phyloP scores from a whole-genome alignment of 2,797 vertebrate species.

The Coregonus sp. region DNA sequence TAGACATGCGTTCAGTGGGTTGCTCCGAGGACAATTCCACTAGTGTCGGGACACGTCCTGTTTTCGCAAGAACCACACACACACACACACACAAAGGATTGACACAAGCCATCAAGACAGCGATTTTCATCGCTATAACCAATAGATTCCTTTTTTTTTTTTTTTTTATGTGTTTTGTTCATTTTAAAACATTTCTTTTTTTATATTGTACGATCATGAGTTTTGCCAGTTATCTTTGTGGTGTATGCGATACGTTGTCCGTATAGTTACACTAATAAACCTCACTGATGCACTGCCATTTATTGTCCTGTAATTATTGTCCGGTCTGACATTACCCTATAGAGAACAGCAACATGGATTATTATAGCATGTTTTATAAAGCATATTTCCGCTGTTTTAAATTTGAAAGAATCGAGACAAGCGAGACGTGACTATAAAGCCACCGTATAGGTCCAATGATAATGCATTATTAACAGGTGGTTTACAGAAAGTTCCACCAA shows the following conservation, averaged over 20 bases:
- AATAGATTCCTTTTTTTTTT: background rate
- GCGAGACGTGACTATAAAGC: too few species aligned
- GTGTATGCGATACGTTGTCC: constrained; percentile 2
- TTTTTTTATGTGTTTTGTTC: background rate
- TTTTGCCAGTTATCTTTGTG: background rate
- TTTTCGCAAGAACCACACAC: background rate
- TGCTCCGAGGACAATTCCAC: background rate
- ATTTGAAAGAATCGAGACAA: background rate
- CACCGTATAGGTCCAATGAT: background rate
- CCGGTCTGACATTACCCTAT: background rate
- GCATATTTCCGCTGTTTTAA: background rate
- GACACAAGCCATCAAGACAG: background rate
- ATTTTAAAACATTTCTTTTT: background rate
- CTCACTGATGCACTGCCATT: background rate
- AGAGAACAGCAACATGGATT: background rate
- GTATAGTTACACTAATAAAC: constrained; percentile 12
- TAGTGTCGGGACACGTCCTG: background rate
- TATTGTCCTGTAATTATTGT: background rate
- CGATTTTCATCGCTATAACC: background rate
- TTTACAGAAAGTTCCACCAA: background rate
- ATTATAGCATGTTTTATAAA: background rate
- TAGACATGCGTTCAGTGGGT: background rate
- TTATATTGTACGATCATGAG: constrained; percentile 10
- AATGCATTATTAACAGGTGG: background rate
- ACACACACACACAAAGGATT: background rate